Base-by-base conservation (phyloP, 2,113 vertebrate species). In the Struthio camelus region DNA sequence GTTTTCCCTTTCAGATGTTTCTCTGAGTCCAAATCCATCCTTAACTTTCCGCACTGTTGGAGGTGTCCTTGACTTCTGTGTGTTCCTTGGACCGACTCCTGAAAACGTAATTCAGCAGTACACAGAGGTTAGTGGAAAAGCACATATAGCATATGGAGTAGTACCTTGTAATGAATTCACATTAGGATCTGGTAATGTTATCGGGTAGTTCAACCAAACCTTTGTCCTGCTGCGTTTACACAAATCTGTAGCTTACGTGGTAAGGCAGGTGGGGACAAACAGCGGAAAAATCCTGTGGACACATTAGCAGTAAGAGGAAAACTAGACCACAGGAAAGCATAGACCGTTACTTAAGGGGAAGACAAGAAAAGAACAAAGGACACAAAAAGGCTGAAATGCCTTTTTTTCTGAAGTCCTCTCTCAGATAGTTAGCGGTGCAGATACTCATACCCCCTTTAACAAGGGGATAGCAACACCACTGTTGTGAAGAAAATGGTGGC, bases 91-190 rank as follows among this genome's bases (percentile, higher is more conserved):
- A 78, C 98, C 98, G 2, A 98, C 98, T 77, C 99, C 98, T 1
- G 98, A 99, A 92, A 98, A 98, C 1, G 98, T 99, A 30, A 95
- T 99, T 85, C 98, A 98, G 87, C 98, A 99, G 54, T 99, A 98
- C 94, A 98, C 98, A 15, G 97, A 98, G 97, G 98, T 99, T 42
- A 96, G 97, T 84, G 36, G 58, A 28, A 28, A 87, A 58, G 44
- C 24, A 14, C 14, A 4, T 32, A 1, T 3, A 36, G 61, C 62
- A 53, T 11, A 12, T 0, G 4, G 61, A 22, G 4, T 38, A n/a
- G 59, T n/a, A 40, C 32, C 16, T 58, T 64, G n/a, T 11, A 22
- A 27, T 1, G 3, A 50, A 34, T 20, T n/a, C 10, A 20, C 6
- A 1, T 25, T 48, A 8, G 40, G 38, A 25, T 14, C 40, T 77